phyloP scores from a whole-genome alignment of 1,140 invertebrate species.

The Matsumurasca onukii region DNA sequence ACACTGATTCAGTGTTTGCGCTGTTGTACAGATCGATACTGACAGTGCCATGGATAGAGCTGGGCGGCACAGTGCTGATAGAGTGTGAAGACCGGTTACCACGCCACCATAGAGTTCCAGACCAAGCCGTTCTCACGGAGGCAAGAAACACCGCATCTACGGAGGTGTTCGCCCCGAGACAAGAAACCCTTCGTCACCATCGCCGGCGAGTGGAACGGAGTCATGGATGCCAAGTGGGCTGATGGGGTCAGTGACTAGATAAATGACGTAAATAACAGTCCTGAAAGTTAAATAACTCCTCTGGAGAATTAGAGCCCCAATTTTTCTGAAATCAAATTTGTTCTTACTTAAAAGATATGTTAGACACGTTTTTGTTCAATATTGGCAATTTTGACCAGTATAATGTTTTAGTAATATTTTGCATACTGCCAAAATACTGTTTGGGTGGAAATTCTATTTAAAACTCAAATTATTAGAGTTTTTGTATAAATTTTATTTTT shows the following conservation, averaged over 20 bases:
- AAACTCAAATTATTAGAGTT: too few relatives aligned
- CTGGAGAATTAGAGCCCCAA: neutral
- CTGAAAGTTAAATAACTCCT: neutral
- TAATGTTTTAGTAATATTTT: too few relatives aligned
- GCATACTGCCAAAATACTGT: too few relatives aligned
- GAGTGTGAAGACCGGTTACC: conserved; percentile 88
- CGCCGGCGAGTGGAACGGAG: conserved; percentile 95
- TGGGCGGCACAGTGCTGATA: conserved; percentile 87
- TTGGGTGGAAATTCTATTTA: too few relatives aligned
- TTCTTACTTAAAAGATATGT: too few relatives aligned
- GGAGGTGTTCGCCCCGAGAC: conserved; percentile 70
- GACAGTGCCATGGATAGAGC: conserved; percentile 95
- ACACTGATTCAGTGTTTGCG: too few relatives aligned
- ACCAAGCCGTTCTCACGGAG: conserved; percentile 97
- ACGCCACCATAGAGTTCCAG: conserved; percentile 87
- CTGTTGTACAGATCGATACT: conserved; percentile 82
- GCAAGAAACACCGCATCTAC: conserved; percentile 85
- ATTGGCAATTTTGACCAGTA: too few relatives aligned
- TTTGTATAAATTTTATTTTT: too few relatives aligned
- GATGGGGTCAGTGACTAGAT: conserved; percentile 73
- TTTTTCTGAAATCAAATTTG: too few relatives aligned
- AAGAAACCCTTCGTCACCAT: conserved; percentile 88
- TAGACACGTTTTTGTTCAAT: too few relatives aligned
- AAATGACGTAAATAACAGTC: too few relatives aligned
- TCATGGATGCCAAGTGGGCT: conserved; percentile 84